These are phyloP conservation scores for Oscheius onirici DNA, from an alignment of 2,888 invertebrate species.

Conservation along the genomic window DNA sequence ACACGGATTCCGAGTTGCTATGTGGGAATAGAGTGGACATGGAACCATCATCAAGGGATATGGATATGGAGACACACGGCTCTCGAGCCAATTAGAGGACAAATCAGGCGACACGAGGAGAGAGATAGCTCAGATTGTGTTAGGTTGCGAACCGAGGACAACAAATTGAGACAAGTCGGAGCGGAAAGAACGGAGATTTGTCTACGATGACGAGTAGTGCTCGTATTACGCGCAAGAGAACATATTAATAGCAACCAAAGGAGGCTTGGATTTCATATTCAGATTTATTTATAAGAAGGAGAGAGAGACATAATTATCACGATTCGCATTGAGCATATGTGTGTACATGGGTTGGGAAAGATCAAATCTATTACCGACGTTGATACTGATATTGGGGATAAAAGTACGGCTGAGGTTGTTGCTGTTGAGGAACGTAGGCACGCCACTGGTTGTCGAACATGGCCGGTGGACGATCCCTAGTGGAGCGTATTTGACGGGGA, in stretches of 20 bases:
- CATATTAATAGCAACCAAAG: no score
- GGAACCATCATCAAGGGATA: no score
- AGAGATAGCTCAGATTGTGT: not conserved
- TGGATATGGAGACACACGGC: no score
- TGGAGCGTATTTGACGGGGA: conserved; percentile 6
- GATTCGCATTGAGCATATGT: not conserved
- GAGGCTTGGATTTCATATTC: not conserved
- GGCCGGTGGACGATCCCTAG: not conserved
- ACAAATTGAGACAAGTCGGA: not conserved
- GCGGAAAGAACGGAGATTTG: not conserved
- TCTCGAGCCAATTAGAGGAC: not conserved
- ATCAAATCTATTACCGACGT: conserved; percentile 1
- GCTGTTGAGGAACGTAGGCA: conserved; percentile 39
- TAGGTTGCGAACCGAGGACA: not conserved
- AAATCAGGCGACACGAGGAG: conserved; percentile 1
- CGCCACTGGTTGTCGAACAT: conserved; percentile 35
- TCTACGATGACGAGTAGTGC: not conserved
- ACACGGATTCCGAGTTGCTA: no score
- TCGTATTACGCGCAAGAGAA: not conserved
- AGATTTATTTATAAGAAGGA: conserved; percentile 1
- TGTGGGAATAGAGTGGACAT: no score
- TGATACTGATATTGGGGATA: conserved; percentile 30
- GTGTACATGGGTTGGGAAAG: not conserved
- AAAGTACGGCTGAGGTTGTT: conserved; percentile 42
- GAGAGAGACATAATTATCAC: not conserved